These are phyloP conservation scores for Gallinago media DNA, from an alignment of 2,113 vertebrate genomes.

Conservation along the genomic window DNA sequence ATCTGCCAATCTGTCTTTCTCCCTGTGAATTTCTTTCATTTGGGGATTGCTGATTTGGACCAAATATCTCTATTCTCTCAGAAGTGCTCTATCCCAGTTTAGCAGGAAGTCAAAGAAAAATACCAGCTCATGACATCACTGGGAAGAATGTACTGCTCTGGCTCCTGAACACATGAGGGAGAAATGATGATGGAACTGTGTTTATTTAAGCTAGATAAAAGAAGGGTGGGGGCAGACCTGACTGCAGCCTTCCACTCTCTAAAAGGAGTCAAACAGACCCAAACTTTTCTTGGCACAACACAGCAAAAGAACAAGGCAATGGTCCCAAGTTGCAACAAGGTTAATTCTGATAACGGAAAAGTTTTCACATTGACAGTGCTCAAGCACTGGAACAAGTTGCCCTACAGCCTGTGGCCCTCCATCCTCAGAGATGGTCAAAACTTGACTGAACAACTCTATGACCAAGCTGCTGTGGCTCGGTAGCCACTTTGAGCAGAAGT, in stretches of 20 bases:
- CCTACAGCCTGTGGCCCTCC: background rate
- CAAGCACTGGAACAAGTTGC: background rate
- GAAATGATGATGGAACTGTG: background rate
- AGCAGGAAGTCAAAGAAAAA: background rate
- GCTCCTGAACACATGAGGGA: accelerated
- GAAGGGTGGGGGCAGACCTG: background rate
- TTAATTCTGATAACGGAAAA: background rate
- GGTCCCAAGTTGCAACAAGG: background rate
- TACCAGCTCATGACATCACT: background rate
- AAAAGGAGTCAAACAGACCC: background rate
- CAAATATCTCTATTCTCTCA: background rate
- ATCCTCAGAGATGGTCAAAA: background rate
- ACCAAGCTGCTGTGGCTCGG: background rate
- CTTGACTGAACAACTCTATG: accelerated
- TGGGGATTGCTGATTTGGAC: background rate
- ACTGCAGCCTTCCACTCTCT: background rate
- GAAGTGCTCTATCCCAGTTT: background rate
- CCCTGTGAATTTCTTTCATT: background rate
- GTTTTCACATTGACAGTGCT: background rate
- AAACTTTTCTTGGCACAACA: background rate
- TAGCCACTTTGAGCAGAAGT: background rate
- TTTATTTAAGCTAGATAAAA: background rate
- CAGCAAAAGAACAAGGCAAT: background rate
- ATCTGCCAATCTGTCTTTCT: background rate
- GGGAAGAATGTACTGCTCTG: background rate